Evolutionary conservation across 2,113 vertebrate species (phyloP), one percentile per base, ranked within the genome.

Genomic region (Polypterus bichir): DNA sequence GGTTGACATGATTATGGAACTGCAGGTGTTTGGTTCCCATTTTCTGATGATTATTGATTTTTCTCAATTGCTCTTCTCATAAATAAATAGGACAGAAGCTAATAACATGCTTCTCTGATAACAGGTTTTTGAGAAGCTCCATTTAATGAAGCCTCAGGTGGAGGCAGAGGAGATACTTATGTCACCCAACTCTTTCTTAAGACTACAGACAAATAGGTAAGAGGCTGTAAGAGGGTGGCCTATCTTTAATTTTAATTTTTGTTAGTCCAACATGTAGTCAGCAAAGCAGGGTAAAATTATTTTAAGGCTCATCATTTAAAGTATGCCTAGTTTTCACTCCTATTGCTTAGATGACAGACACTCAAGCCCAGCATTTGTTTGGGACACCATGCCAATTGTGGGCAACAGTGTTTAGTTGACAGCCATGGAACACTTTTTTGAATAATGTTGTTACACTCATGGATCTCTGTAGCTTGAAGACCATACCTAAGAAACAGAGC

Each of bases 91-190:
- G 27, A 27, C 27, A 27, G 27, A 27, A 27, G 27, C 27, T 27
- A 27, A 27, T 27, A 27, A 27, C 27, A 27, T 52, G 52, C 8
- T 3, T 65, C 46, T 63, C 49, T n/a, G 46, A 54, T 77, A 71
- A 47, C 82, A 90, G 94, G 96, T 97, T 47, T 97, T 93, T 79
- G 93, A 98, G 69, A 90, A 91, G 59, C 78, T 98, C 54, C 75
- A 76, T 46, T 74, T 99, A 62, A 52, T 92, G 65, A 83, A 81
- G 72, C 91, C 93, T 7, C 81, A 84, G 73, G 67, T 85, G 10
- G 80, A 88, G 72, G 73, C 82, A 8, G 89, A 85, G 5, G 89
- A 92, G 68, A 86, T 97, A 64, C 61, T 87, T 69, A 86, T 87
- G 85, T 81, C 87, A 4, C 85, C 85, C 27, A 85, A 83, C 70